Evolutionary conservation across 1,140 invertebrate genomes (phyloP).

Genomic region (Caenorhabditis briggsae): DNA sequence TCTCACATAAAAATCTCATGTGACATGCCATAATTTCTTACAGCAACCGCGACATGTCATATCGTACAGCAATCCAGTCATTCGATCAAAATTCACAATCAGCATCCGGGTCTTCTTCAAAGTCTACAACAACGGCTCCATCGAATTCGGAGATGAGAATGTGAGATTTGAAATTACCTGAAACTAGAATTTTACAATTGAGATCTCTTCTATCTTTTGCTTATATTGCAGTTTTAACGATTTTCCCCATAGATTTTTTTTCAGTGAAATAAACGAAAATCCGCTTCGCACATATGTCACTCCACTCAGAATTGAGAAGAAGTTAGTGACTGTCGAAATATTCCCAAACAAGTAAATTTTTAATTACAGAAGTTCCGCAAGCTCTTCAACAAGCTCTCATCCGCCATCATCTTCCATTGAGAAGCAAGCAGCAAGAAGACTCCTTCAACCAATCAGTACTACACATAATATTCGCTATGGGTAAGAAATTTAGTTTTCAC

Average conservation of each 20-base stretch:
- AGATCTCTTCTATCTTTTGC: too few relatives aligned
- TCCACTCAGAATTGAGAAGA: slow-evolving; percentile 26
- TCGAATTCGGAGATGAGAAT: slow-evolving; percentile 39
- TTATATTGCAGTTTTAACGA: neutral
- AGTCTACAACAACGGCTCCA: slow-evolving; percentile 17
- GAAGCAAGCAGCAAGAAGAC: slow-evolving; percentile 43
- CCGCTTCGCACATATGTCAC: slow-evolving; percentile 18
- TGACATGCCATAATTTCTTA: slow-evolving; percentile 14
- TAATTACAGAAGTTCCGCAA: slow-evolving; percentile 9
- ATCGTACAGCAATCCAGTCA: slow-evolving; percentile 34
- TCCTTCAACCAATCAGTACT: slow-evolving; percentile 49
- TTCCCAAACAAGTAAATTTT: neutral
- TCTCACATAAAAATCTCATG: neutral
- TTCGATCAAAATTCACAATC: slow-evolving; percentile 35
- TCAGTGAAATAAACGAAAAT: slow-evolving; percentile 29
- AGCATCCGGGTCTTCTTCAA: slow-evolving; percentile 27
- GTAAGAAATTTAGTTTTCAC: too few relatives aligned
- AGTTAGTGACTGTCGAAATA: neutral
- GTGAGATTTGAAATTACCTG: neutral
- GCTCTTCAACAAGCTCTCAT: slow-evolving; percentile 24
- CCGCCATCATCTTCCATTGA: slow-evolving; percentile 39
- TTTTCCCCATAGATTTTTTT: neutral
- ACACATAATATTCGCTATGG: slow-evolving; percentile 49
- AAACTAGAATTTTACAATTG: too few relatives aligned
- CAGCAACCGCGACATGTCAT: slow-evolving; percentile 41